Conservation (phyloP, 2,888 invertebrate species). For the Hirtodrosophila alboralis region DNA sequence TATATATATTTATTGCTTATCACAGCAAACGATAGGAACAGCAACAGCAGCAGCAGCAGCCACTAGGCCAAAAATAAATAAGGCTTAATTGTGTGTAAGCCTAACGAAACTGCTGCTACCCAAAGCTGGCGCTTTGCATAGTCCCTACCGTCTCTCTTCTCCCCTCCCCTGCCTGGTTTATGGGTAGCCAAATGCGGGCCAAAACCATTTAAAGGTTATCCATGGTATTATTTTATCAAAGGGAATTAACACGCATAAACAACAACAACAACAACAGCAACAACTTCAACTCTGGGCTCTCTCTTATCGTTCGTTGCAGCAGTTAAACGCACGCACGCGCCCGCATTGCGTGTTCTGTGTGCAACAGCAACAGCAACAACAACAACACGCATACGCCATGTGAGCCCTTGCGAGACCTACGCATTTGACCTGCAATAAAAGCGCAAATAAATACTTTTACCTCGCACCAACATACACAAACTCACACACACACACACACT, state of each 20-base stretch:
- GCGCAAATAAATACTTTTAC: conserved; percentile 68
- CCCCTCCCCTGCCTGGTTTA: conserved; percentile 56
- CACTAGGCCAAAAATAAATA: conserved; percentile 71
- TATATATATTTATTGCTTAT: conserved; percentile 78
- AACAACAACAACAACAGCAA: conserved; percentile 38
- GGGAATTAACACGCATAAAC: conserved; percentile 80
- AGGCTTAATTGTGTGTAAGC: conserved; percentile 75
- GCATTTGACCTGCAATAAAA: conserved; percentile 60
- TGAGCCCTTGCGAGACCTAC: conserved; percentile 32
- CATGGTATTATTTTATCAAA: conserved; percentile 79
- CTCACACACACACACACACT: conserved; percentile 16
- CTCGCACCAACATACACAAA: conserved; percentile 6
- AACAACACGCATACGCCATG: conserved; percentile 48
- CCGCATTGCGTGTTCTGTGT: conserved; percentile 71
- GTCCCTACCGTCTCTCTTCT: too few relatives aligned
- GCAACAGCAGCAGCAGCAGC: conserved; percentile 10
- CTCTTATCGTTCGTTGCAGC: conserved; percentile 71
- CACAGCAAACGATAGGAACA: conserved; percentile 73
- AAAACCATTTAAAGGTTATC: conserved; percentile 79
- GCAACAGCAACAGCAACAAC: conserved; percentile 32
- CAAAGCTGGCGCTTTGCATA: background rate
- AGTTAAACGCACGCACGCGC: conserved; percentile 75
- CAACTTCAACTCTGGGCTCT: conserved; percentile 22
- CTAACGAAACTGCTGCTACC: conserved; percentile 24
- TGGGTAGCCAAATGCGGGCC: conserved; percentile 69